A percentile compares a stretch with the other conserved stretches of the same genome.
Evolutionary conservation across 2,888 invertebrate genomes (phyloP).

Genomic region (Andrena fulva): DNA sequence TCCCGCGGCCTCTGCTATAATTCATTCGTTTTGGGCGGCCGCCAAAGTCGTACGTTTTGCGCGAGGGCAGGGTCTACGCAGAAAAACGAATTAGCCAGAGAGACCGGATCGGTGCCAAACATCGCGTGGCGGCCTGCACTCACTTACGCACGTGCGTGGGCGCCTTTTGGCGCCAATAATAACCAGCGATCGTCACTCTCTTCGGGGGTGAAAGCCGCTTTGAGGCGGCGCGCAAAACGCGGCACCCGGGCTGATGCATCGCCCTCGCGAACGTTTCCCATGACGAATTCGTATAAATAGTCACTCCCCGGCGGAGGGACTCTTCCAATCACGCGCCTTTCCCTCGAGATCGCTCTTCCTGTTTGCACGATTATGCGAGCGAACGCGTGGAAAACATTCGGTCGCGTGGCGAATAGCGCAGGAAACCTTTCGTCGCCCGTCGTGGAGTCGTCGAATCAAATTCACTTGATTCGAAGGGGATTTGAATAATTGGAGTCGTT

Average conservation of each 20-base stretch:
- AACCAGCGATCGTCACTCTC: conserved; percentile 68
- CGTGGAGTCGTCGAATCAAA: neutral
- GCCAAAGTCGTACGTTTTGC: conserved; percentile 70
- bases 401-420: neutral
- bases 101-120: conserved; percentile 68
- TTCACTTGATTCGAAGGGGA: neutral
- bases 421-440: neutral
- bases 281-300: conserved; percentile 74
- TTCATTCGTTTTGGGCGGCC: conserved; percentile 70
- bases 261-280: conserved; percentile 64
- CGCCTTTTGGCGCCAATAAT: conserved; percentile 71
- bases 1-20: conserved; percentile 65
- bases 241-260: conserved; percentile 49
- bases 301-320: conserved; percentile 13
- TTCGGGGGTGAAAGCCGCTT: conserved; percentile 65
- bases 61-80: conserved; percentile 64
- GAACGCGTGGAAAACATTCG: neutral
- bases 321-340: conserved; percentile 24
- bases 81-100: conserved; percentile 76
- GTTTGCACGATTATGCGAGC: conserved; percentile 33
- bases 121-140: conserved; percentile 60
- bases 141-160: conserved; percentile 70
- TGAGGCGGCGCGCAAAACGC: conserved; percentile 47
- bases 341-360: conserved; percentile 32
- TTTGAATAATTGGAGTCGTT: conserved; percentile 5